Percentiles rank a stretch among this genome's conserved stretches.
phyloP scores from a whole-genome alignment of 2,113 vertebrate genomes.

The Stegostoma tigrinum region DNA sequence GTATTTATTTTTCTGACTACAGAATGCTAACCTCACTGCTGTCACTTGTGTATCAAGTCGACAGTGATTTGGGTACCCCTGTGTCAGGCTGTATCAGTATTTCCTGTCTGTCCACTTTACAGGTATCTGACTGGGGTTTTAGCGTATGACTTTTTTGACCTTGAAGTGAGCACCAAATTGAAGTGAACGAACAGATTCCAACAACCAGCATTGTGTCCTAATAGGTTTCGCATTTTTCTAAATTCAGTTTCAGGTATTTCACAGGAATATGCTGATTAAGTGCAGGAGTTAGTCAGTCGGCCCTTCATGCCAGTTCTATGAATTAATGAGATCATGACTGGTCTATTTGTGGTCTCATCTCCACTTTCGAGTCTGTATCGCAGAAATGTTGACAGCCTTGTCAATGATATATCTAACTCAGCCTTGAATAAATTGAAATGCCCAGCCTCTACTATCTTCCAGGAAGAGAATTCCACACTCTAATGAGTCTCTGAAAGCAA shows the following conservation, averaged over 20 bases:
- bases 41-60: background rate
- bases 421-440: too few species aligned
- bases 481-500: too few species aligned
- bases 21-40: background rate
- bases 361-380: too few species aligned
- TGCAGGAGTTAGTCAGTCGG: too few species aligned
- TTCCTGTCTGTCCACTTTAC: background rate
- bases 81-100: background rate
- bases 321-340: too few species aligned
- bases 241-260: background rate
- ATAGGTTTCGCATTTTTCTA: background rate
- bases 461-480: too few species aligned
- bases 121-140: background rate
- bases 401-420: too few species aligned
- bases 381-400: too few species aligned
- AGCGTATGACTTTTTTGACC: background rate
- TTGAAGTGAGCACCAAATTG: background rate
- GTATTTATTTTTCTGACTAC: background rate
- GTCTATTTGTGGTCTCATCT: too few species aligned
- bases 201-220: background rate
- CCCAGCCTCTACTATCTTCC: too few species aligned
- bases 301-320: too few species aligned
- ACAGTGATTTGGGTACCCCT: background rate
- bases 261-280: background rate
- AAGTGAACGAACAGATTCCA: background rate